Conservation (phyloP, 2,888 invertebrate species). For the Drosophila melanosoma region DNA sequence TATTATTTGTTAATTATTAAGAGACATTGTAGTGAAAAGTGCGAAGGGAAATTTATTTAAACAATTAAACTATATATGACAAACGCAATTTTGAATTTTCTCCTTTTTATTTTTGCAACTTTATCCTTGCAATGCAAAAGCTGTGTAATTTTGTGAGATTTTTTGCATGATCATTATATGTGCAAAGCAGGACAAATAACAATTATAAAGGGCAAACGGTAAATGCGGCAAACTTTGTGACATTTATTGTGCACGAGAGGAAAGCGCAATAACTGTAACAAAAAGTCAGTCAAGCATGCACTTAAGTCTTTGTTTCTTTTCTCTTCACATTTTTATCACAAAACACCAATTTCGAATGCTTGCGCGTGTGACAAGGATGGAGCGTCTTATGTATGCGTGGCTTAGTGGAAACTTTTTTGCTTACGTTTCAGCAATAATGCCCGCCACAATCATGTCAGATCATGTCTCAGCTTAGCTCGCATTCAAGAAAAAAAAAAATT, state of each 20-base stretch:
- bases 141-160: background rate
- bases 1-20: background rate
- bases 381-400: constrained; percentile 7
- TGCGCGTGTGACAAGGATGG: constrained; percentile 7
- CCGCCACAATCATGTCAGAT: constrained; percentile 35
- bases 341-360: background rate
- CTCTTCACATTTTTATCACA: background rate
- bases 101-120: background rate
- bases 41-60: background rate
- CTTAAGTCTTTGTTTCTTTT: background rate
- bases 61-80: background rate
- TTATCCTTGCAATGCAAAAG: background rate
- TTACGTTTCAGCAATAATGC: constrained; percentile 24
- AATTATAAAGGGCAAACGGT: background rate
- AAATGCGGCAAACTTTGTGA: background rate
- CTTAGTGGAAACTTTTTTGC: constrained; percentile 27
- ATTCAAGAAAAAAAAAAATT: background rate
- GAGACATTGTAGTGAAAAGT: background rate
- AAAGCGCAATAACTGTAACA: background rate
- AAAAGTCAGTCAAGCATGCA: background rate
- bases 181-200: background rate
- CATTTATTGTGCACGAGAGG: background rate
- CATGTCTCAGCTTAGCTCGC: constrained; percentile 12
- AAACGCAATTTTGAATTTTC: background rate
- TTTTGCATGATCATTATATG: background rate